phyloP scores from a whole-genome alignment of 1,140 invertebrate genomes.

The Drosophila ercepeae region DNA sequence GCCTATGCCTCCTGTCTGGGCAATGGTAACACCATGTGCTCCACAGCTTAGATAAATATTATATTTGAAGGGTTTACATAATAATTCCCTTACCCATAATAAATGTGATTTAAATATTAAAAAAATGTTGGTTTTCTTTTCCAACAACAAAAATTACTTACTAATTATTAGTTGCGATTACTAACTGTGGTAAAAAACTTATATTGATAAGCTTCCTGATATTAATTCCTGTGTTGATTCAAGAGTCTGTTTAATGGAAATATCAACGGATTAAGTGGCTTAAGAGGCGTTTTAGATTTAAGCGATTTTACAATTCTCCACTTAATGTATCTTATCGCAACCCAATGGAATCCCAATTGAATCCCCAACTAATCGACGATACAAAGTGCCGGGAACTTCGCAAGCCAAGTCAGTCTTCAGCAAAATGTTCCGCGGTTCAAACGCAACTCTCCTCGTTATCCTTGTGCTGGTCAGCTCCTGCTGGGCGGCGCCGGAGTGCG shows the following conservation, averaged over 20 bases:
- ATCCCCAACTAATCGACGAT: neutral
- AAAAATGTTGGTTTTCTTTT: no score
- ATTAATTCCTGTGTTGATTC: neutral
- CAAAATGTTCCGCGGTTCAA: constrained; percentile 46
- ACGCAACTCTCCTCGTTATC: constrained; percentile 41
- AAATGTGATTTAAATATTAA: no score
- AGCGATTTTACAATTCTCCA: constrained; percentile 26
- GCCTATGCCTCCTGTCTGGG: constrained; percentile 87
- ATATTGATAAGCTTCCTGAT: neutral
- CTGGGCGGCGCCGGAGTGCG: constrained; percentile 55
- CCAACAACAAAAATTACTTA: no score
- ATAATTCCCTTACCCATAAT: no score
- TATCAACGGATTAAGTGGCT: constrained; percentile 9
- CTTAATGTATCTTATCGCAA: constrained; percentile 57
- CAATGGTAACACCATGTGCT: constrained; percentile 69
- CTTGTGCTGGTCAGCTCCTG: constrained; percentile 22
- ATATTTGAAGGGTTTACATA: no score
- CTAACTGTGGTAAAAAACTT: no score
- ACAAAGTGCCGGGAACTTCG: constrained; percentile 3
- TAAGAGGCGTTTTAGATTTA: constrained; percentile 52
- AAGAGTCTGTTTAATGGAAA: neutral
- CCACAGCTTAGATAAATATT: no score
- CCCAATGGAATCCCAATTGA: constrained; percentile 10
- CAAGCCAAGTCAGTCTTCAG: constrained; percentile 43
- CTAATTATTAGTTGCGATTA: no score